Base-by-base conservation (phyloP, 1,140 invertebrate species). In the Nautilus pompilius region DNA sequence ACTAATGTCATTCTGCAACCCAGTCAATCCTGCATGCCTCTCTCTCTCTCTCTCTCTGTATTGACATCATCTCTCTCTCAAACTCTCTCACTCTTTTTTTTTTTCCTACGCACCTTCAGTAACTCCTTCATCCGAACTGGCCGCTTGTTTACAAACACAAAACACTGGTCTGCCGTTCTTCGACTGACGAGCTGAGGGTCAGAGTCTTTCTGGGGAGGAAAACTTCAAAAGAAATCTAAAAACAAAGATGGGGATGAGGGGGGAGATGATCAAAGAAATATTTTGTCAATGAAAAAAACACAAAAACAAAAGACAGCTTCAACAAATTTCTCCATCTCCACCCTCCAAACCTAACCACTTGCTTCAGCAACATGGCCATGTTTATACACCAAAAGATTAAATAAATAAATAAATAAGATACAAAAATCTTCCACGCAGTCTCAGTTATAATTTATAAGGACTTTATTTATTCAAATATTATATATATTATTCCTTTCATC, bases 121-220 rank as follows among this genome's bases (percentile, higher is more conserved):
- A 88, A 77, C 62, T 85, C 79, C 68, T 86, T 87, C 29, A 86
- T 73, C 58, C 77, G 75, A 24, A 90, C 84, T 41, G 87, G 87
- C 71, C 88, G 75, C 60, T 83, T 80, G 75, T 89, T 90, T 5
- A 89, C 80, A 66, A 78, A 78, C 46, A 82, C 60, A 69, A 85
- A 81, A 22, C 69, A 74, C 62, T 75, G 73, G 62, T 81, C 83
- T 58, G 63, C 66, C 51, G 57, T 56, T 20, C 67, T 70, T 69
- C 71, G 78, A 73, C 72, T 67, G 24, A 75, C 60, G 54, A 65
- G 49, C 8, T 71, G 20, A 65, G 83, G 72, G 63, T 76, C 74
- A 57, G 78, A 64, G 34, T 78, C 75, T 67, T 77, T 81, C 59
- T 81, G 82, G 26, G 87, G 86, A 34, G 87, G 41, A 75, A 84